These are phyloP conservation scores for Elaphurus davidianus DNA, from an alignment of 2,113 vertebrate species.

Conservation along the genomic window DNA sequence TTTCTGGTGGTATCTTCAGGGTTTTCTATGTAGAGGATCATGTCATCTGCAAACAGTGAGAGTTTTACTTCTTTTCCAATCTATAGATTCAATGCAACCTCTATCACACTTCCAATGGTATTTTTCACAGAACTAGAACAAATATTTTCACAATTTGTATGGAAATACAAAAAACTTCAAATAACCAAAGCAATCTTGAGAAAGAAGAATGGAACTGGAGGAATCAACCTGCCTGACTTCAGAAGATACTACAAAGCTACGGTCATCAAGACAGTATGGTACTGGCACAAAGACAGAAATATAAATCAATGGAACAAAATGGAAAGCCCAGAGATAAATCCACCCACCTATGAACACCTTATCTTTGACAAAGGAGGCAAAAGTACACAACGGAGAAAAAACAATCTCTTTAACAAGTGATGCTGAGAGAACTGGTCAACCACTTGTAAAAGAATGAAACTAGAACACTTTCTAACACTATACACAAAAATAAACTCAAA, in stretches of 20 bases:
- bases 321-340: background rate
- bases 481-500: background rate
- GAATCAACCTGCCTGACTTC: background rate
- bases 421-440: background rate
- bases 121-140: background rate
- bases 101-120: background rate
- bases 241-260: background rate
- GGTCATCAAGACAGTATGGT: background rate
- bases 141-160: background rate
- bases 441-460: background rate
- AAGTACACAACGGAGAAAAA: background rate
- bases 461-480: background rate
- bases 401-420: background rate
- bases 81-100: background rate
- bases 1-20: background rate
- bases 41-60: background rate
- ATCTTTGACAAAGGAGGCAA: background rate
- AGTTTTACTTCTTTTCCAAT: background rate
- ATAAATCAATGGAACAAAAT: background rate
- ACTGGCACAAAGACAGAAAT: background rate
- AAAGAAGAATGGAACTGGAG: background rate
- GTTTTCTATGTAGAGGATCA: background rate
- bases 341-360: background rate
- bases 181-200: background rate
- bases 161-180: background rate